These are phyloP conservation scores for Tigriopus japonicus DNA, from an alignment of 1,140 invertebrate genomes.

Conservation along the genomic window DNA sequence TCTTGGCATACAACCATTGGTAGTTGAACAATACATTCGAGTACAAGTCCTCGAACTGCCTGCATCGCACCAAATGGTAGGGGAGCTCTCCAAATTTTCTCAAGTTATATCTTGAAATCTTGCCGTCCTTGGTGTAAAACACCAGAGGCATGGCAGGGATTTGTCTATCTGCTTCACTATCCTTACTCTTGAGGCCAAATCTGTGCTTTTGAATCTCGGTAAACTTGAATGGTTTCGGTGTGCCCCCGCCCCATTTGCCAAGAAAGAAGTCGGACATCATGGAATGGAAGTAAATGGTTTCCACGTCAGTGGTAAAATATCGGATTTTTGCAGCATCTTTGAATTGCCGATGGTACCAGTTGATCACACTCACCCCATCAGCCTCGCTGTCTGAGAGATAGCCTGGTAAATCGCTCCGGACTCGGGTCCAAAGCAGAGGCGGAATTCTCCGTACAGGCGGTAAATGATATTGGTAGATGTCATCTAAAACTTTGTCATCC, in stretches of 20 bases:
- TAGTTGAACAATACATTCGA: constrained; percentile 91
- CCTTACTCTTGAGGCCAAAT: constrained; percentile 64
- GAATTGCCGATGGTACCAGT: constrained; percentile 96
- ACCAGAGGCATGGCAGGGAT: constrained; percentile 87
- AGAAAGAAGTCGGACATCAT: constrained; percentile 94
- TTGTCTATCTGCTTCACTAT: constrained; percentile 83
- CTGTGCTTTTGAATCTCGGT: constrained; percentile 84
- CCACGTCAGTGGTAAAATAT: constrained; percentile 93
- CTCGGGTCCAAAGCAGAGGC: constrained; percentile 83
- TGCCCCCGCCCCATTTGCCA: constrained; percentile 84
- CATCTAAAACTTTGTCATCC: constrained; percentile 78
- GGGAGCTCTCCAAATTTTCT: constrained; percentile 72
- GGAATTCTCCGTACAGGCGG: constrained; percentile 86
- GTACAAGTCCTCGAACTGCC: constrained; percentile 78
- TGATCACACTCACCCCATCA: constrained; percentile 87
- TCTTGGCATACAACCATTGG: constrained; percentile 87
- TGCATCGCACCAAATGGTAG: constrained; percentile 73
- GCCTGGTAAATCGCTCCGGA: constrained; percentile 80
- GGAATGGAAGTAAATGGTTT: constrained; percentile 88
- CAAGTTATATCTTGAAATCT: constrained; percentile 43
- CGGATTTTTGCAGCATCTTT: constrained; percentile 75
- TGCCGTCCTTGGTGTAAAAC: constrained; percentile 71
- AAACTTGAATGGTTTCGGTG: constrained; percentile 85
- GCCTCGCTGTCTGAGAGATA: constrained; percentile 90
- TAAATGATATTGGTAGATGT: constrained; percentile 95